These are phyloP conservation scores for Entomobrya proxima DNA, from an alignment of 2,888 invertebrate species.

Conservation along the genomic window DNA sequence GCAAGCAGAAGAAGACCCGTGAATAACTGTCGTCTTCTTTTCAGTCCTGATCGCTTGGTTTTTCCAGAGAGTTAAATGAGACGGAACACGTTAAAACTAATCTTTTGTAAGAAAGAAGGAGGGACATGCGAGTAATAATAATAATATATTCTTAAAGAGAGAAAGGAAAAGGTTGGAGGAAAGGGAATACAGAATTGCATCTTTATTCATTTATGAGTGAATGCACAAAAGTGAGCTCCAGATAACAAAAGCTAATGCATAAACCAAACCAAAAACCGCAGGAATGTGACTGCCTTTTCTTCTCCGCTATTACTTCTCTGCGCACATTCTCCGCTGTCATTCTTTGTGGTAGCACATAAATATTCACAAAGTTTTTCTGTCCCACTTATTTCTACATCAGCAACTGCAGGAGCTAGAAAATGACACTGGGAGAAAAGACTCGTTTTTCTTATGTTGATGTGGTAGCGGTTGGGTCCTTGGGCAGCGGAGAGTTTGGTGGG, in stretches of 20 bases:
- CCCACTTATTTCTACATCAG: constrained; percentile 25
- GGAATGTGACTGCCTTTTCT: neutral
- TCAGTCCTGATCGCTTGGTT: neutral
- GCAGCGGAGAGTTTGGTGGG: neutral
- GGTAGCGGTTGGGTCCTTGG: neutral
- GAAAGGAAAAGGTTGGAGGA: neutral
- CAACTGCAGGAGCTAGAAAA: neutral
- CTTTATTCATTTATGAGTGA: constrained; percentile 38
- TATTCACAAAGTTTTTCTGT: constrained; percentile 46
- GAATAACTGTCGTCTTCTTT: neutral
- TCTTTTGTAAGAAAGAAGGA: neutral
- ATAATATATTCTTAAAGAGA: neutral
- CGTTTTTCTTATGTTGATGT: too few relatives aligned
- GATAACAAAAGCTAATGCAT: neutral
- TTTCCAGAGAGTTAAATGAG: constrained; percentile 53
- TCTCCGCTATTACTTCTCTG: neutral
- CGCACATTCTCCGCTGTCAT: neutral
- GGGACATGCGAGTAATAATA: neutral
- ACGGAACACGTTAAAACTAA: constrained; percentile 27
- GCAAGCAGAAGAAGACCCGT: neutral
- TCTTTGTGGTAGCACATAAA: constrained; percentile 21
- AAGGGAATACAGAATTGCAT: neutral
- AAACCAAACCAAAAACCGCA: constrained; percentile 10
- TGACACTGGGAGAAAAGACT: neutral
- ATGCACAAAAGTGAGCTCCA: constrained; percentile 28